Conservation (phyloP, 1,140 invertebrate species). For the Drosophila sucinea region DNA sequence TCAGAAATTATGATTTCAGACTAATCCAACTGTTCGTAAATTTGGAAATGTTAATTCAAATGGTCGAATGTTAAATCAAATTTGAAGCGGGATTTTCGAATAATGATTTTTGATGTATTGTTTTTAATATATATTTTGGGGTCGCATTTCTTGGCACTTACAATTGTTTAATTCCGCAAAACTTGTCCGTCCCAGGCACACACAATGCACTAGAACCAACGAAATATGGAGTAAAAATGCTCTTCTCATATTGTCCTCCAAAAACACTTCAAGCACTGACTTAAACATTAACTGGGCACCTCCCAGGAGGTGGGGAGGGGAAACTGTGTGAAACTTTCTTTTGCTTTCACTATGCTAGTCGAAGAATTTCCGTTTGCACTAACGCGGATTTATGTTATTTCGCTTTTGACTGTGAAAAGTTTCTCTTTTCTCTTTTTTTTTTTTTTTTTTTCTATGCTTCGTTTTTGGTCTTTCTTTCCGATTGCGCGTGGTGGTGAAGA, state of each 20-base stretch:
- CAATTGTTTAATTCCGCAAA: slow-evolving; percentile 69
- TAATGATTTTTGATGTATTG: too few relatives aligned
- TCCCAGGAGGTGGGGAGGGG: not conserved
- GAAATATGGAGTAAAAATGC: slow-evolving; percentile 26
- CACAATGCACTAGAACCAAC: slow-evolving; percentile 43
- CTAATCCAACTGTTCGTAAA: too few relatives aligned
- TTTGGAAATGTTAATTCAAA: too few relatives aligned
- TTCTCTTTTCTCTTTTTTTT: slow-evolving; percentile 29
- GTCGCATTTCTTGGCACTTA: slow-evolving; percentile 34
- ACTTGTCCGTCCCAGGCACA: slow-evolving; percentile 36
- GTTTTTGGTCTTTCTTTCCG: slow-evolving; percentile 39
- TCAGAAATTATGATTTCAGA: too few relatives aligned
- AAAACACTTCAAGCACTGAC: slow-evolving; percentile 11
- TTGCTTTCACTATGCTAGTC: slow-evolving; percentile 64
- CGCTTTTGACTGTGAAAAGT: slow-evolving; percentile 13
- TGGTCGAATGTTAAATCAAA: too few relatives aligned
- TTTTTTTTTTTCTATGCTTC: slow-evolving; percentile 35
- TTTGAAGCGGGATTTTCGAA: too few relatives aligned
- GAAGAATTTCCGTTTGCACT: slow-evolving; percentile 64
- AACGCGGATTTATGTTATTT: slow-evolving; percentile 45
- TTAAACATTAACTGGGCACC: slow-evolving; percentile 30
- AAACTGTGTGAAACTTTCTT: slow-evolving; percentile 41
- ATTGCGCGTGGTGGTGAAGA: slow-evolving; percentile 27
- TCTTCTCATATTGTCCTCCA: slow-evolving; percentile 45
- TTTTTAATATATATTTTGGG: too few relatives aligned